A percentile compares a stretch with the other conserved stretches of the same genome.
Conservation (phyloP, 2,888 invertebrate genomes). For the Hypena proboscidalis region DNA sequence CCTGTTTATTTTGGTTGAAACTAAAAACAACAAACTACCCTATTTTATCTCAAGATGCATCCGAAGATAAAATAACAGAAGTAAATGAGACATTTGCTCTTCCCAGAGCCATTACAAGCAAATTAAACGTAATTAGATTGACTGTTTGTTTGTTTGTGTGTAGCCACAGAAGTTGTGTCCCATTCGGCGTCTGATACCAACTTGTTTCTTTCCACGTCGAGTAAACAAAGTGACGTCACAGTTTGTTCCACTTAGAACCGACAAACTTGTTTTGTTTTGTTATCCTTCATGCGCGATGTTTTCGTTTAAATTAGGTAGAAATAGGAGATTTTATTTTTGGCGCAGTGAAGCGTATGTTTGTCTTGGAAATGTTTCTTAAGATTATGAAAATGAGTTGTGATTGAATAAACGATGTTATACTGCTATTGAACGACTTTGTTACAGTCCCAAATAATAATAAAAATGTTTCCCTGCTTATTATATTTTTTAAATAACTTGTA, state of each 20-base stretch:
- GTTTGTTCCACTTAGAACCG: conserved; percentile 42
- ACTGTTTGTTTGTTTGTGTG: conserved; percentile 46
- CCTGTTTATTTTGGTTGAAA: too few species aligned
- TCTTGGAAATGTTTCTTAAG: background rate
- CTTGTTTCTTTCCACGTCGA: conserved; percentile 51
- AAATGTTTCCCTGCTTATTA: too few species aligned
- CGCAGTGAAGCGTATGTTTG: background rate
- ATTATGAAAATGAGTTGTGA: background rate
- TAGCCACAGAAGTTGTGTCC: conserved; percentile 47
- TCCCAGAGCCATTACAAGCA: conserved; percentile 23
- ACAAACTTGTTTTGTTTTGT: conserved; percentile 21
- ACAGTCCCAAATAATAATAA: too few species aligned
- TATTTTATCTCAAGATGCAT: too few species aligned
- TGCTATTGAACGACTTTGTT: too few species aligned
- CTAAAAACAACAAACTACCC: too few species aligned
- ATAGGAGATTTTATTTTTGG: conserved; percentile 2
- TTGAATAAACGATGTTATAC: too few species aligned
- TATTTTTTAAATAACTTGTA: too few species aligned
- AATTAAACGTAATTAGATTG: conserved; percentile 51
- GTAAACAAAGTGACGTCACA: conserved; percentile 54
- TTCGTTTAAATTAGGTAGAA: conserved; percentile 18
- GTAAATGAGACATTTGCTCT: conserved; percentile 11
- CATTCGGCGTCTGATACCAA: conserved; percentile 51
- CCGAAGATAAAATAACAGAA: conserved; percentile 14
- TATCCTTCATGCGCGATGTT: conserved; percentile 10